Conservation (phyloP, 2,888 invertebrate genomes). For the Phytoseiulus persimilis region DNA sequence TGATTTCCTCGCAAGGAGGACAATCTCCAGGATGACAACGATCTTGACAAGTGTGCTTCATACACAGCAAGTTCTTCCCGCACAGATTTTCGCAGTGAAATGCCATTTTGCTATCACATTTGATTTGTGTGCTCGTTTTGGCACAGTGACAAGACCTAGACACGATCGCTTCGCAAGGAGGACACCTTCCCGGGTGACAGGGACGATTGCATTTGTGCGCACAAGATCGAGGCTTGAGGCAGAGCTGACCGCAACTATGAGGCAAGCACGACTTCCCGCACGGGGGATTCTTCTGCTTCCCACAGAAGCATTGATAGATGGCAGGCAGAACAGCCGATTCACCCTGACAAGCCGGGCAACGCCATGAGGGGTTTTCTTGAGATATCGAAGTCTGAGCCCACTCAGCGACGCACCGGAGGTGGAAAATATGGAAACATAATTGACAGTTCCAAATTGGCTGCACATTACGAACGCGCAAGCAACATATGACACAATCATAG, state of each 20-base stretch:
- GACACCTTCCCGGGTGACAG: conserved; percentile 92
- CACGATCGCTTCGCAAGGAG: conserved; percentile 50
- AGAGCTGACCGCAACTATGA: conserved; percentile 83
- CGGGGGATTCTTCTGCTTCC: conserved; percentile 65
- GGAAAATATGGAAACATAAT: conserved; percentile 84
- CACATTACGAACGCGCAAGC: conserved; percentile 69
- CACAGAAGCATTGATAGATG: conserved; percentile 83
- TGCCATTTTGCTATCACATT: conserved; percentile 53
- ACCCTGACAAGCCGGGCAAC: conserved; percentile 92
- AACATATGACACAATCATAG: conserved; percentile 89
- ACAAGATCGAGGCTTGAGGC: conserved; percentile 57
- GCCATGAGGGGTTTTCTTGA: conserved; percentile 64
- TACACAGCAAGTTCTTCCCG: conserved; percentile 66
- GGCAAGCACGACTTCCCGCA: conserved; percentile 69
- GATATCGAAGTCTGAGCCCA: conserved; percentile 72
- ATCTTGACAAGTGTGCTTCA: conserved; percentile 63
- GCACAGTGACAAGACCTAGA: conserved; percentile 69
- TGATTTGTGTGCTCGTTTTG: conserved; percentile 56
- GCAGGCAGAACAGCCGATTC: conserved; percentile 64
- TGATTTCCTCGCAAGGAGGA: conserved; percentile 59
- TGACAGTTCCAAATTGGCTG: conserved; percentile 82
- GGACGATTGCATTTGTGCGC: conserved; percentile 62
- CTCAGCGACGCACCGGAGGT: conserved; percentile 76
- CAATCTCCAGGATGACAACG: conserved; percentile 75
- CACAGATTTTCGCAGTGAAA: conserved; percentile 69